Evolutionary conservation across 2,888 invertebrate species (phyloP).

Genomic region (Caenorhabditis sp.): DNA sequence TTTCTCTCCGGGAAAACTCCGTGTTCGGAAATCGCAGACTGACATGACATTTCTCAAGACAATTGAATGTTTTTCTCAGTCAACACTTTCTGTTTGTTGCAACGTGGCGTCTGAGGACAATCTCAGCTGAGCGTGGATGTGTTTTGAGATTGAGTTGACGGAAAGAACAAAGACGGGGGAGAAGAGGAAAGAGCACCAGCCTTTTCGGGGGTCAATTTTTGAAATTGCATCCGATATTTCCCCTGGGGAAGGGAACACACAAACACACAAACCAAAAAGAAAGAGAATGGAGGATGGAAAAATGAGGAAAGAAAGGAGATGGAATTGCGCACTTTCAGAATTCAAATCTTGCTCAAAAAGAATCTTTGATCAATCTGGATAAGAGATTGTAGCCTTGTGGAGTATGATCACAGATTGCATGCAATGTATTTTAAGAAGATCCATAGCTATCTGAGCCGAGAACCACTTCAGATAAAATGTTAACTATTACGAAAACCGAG

Average conservation of each 20-base stretch:
- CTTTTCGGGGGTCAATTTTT: conserved; percentile 51
- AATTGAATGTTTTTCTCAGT: conserved; percentile 16
- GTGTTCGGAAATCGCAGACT: conserved; percentile 13
- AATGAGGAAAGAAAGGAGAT: background rate
- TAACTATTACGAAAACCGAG: too few species aligned
- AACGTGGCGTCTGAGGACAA: background rate
- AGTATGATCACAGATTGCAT: too few species aligned
- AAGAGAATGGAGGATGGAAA: conserved; percentile 3
- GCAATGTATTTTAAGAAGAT: too few species aligned
- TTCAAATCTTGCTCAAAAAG: background rate
- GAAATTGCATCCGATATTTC: conserved; percentile 62
- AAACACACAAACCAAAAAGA: conserved; percentile 20
- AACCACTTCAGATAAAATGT: too few species aligned
- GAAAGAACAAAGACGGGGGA: conserved; percentile 14
- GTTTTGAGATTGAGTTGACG: conserved; percentile 37
- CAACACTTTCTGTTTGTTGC: background rate
- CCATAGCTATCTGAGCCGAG: too few species aligned
- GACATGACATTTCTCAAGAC: conserved; percentile 34
- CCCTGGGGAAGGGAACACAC: conserved; percentile 46
- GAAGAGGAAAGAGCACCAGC: conserved; percentile 19
- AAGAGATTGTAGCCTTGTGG: background rate
- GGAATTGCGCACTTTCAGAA: conserved; percentile 9
- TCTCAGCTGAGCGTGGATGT: background rate
- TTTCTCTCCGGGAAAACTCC: background rate
- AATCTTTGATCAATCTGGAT: background rate